Evolutionary conservation across 2,113 vertebrate species (phyloP).

Genomic region (Mesocricetus auratus): DNA sequence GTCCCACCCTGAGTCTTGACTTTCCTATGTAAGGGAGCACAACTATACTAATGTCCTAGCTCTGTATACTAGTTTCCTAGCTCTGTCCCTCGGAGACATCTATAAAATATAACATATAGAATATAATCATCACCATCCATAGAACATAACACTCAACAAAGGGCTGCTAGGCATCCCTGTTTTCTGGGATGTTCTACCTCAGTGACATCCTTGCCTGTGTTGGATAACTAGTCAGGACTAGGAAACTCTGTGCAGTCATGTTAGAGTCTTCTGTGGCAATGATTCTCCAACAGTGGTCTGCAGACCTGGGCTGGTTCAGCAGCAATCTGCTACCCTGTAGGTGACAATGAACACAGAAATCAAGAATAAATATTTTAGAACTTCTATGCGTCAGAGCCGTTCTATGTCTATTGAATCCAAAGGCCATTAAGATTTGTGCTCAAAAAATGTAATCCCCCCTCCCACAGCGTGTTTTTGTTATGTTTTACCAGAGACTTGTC

Average conservation of each 20-base stretch:
- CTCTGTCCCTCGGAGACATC: neutral
- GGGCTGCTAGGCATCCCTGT: neutral
- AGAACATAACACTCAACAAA: neutral
- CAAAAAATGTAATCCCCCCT: neutral
- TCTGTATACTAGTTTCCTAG: neutral
- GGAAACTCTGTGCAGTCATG: neutral
- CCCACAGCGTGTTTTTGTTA: conserved; percentile 43
- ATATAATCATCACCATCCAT: neutral
- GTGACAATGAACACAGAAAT: neutral
- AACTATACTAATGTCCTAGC: neutral
- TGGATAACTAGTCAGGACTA: neutral
- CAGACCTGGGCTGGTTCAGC: neutral
- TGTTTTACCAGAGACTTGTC: conserved; percentile 54
- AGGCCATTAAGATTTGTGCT: conserved; percentile 18
- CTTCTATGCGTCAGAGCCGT: neutral
- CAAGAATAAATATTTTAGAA: conserved; percentile 28
- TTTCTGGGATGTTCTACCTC: neutral
- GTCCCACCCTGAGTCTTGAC: neutral
- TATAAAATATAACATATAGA: neutral
- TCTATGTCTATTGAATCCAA: conserved; percentile 29
- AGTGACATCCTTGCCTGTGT: neutral
- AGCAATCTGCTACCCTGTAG: neutral
- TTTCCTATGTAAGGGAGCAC: neutral
- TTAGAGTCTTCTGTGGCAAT: neutral
- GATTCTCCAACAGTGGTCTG: neutral